A percentile compares a stretch with the other conserved stretches of the same genome.
Conservation (phyloP, 2,113 vertebrate genomes). For the Fregetta grallaria region DNA sequence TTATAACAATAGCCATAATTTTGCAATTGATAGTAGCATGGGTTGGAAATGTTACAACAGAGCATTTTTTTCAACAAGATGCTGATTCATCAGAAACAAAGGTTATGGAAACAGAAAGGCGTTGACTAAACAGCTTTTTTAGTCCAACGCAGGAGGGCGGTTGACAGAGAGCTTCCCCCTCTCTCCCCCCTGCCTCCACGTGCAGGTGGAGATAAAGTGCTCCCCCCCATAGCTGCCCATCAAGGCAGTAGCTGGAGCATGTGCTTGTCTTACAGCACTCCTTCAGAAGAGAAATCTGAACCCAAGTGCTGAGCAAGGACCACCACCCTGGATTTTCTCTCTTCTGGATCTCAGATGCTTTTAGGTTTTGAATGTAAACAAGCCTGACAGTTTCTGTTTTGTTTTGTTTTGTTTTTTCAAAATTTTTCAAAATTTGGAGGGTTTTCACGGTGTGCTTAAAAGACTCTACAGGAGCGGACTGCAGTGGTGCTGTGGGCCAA, state of each 20-base stretch:
- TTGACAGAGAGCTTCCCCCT: background rate
- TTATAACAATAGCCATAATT: slow-evolving; percentile 19
- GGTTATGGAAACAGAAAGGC: background rate
- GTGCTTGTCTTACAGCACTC: background rate
- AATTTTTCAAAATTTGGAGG: background rate
- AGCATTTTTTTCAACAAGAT: background rate
- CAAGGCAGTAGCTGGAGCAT: background rate
- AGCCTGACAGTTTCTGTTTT: background rate
- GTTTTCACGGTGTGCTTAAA: background rate
- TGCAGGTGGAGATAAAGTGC: background rate
- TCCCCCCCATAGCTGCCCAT: background rate
- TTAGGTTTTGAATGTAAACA: background rate
- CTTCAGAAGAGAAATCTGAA: background rate
- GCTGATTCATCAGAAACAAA: slow-evolving; percentile 27
- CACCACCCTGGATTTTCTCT: background rate
- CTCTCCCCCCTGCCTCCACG: background rate
- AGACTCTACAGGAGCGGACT: background rate
- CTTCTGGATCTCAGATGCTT: background rate
- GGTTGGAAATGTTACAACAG: background rate
- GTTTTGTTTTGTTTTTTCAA: background rate
- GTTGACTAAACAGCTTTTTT: background rate
- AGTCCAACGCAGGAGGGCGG: rapidly evolving
- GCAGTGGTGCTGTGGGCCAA: background rate
- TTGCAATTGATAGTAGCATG: slow-evolving; percentile 13
- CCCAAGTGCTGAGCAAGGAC: background rate